A percentile compares a stretch with the other conserved stretches of the same genome.
Evolutionary conservation across 1,140 invertebrate genomes (phyloP).

Genomic region (Matsumurasca onukii): DNA sequence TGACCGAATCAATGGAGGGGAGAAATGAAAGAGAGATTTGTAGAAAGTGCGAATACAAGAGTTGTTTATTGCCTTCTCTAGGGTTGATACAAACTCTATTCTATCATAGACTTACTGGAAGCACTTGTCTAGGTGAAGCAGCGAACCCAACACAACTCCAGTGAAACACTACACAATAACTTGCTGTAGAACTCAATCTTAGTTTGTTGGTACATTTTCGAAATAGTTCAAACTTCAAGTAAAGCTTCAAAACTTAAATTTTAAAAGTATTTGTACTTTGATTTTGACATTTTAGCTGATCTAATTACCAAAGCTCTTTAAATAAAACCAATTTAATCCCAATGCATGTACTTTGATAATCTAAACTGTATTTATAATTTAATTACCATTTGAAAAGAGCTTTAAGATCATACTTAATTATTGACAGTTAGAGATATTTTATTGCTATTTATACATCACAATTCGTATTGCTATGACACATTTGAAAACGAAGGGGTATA

Average conservation of each 20-base stretch:
- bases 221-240: not conserved
- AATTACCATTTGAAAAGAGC: too few relatives aligned
- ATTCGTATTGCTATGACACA: too few relatives aligned
- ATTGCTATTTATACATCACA: too few relatives aligned
- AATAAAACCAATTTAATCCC: not conserved
- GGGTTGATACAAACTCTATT: conserved; percentile 10
- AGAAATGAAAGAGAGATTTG: too few relatives aligned
- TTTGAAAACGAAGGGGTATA: too few relatives aligned
- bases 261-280: not conserved
- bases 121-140: conserved; percentile 12
- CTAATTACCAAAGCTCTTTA: not conserved
- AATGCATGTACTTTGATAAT: too few relatives aligned
- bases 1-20: too few relatives aligned
- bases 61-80: not conserved
- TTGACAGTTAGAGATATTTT: too few relatives aligned
- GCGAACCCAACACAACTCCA: conserved; percentile 10
- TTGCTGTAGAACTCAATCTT: not conserved
- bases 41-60: conserved; percentile 22
- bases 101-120: conserved; percentile 21
- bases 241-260: not conserved
- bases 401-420: too few relatives aligned
- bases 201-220: not conserved
- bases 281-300: not conserved
- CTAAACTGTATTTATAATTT: too few relatives aligned
- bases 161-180: not conserved